These are phyloP conservation scores for Bradynema listronoti DNA, from an alignment of 1,140 invertebrate species.

Conservation along the genomic window DNA sequence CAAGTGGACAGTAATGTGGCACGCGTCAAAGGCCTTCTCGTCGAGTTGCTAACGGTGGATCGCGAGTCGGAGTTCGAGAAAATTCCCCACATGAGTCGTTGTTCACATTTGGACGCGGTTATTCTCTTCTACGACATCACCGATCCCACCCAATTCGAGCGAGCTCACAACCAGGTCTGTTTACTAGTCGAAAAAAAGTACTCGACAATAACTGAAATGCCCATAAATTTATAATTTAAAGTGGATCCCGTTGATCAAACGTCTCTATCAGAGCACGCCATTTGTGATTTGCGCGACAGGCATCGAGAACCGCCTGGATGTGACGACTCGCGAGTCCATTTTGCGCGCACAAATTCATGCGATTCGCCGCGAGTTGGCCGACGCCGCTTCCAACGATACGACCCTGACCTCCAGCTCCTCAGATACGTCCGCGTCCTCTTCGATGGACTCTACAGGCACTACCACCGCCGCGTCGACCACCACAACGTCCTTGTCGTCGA, in stretches of 20 bases:
- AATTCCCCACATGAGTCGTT: constrained; percentile 6
- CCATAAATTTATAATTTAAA: no score
- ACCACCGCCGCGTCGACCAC: constrained; percentile 3
- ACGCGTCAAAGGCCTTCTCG: constrained; percentile 7
- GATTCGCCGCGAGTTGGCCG: neutral
- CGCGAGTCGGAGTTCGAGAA: constrained; percentile 4
- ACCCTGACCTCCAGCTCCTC: neutral
- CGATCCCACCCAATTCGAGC: constrained; percentile 7
- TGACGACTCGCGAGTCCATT: neutral
- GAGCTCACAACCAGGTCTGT: constrained; percentile 5
- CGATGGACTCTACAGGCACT: neutral
- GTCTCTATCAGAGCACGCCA: constrained; percentile 5
- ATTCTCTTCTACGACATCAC: constrained; percentile 16
- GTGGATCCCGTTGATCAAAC: constrained; percentile 8
- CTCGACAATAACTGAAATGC: no score
- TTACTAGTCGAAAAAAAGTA: no score
- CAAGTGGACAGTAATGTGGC: constrained; percentile 9
- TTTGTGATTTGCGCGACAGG: constrained; percentile 16
- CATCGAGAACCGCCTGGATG: constrained; percentile 9
- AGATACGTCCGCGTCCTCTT: no score
- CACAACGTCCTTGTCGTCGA: constrained; percentile 3
- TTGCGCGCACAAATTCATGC: neutral
- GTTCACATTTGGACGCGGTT: constrained; percentile 5
- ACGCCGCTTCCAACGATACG: constrained; percentile 3
- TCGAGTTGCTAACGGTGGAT: constrained; percentile 11